Evolutionary conservation across 1,140 invertebrate species (phyloP), one percentile per base, ranked within the genome.

Genomic region (Gonatopus flavifemur): DNA sequence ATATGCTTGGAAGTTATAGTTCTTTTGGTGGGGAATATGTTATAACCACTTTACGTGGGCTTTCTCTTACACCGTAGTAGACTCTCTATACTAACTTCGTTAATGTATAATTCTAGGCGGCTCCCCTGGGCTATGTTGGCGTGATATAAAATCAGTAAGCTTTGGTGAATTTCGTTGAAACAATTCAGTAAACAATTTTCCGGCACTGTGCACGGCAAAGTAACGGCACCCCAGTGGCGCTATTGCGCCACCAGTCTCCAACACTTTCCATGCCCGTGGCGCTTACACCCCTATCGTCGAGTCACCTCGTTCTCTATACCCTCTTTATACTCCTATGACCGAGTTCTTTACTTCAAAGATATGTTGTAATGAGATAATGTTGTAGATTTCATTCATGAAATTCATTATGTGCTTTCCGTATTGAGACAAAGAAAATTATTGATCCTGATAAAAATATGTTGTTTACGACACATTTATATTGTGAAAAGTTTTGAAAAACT

Each of bases 121-220:
- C 56, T 74, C 72, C 73, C 72, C 58, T 59, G 70, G 72, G 73
- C 63, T 52, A 62, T 72, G 70, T 76, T 71, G 52, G 55, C 62
- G 71, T 75, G 71, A 76, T 76, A 76, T 76, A 76, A 76, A 76
- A 76, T 76, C 74, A 76, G 74, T 76, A 75, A 76, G 71, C 74
- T 75, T 76, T 76, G 75, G 67, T 75, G 75, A 75, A 76, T 74
- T 76, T 76, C 74, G 74, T 76, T 76, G 75, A 76, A 76, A 76
- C 74, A 76, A 76, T 76, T 72, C 72, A 70, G 74, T 76, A 76
- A 76, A 76, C 74, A 76, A 76, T 76, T 75, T 76, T 76, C 74
- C 74, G 72, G 68, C 63, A 57, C 70, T 67, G 64, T 74, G 71
- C 71, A 61, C 71, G 72, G 69, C 69, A 75, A 74, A 76, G 71